phyloP scores from a whole-genome alignment of 2,888 invertebrate genomes.

The Conomelus anceps region DNA sequence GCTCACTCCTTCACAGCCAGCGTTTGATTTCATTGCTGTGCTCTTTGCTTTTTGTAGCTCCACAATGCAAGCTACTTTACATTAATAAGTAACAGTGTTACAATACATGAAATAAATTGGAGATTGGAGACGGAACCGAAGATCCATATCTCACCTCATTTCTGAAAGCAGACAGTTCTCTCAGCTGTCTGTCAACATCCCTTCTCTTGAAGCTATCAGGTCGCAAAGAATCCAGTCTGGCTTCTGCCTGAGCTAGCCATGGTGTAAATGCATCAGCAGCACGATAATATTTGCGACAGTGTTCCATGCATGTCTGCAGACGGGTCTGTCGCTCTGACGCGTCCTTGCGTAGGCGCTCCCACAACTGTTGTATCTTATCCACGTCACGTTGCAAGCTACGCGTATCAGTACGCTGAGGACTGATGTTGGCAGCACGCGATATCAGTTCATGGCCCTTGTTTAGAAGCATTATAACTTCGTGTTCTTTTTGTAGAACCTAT shows the following conservation, averaged over 20 bases:
- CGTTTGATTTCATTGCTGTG: too few relatives aligned
- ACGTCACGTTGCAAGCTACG: slow-evolving; percentile 67
- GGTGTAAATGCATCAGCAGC: slow-evolving; percentile 78
- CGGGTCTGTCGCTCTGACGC: slow-evolving; percentile 79
- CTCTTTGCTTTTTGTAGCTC: too few relatives aligned
- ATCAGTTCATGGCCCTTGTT: slow-evolving; percentile 79
- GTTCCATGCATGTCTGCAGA: slow-evolving; percentile 85
- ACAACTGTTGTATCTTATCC: slow-evolving; percentile 82
- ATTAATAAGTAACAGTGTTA: too few relatives aligned
- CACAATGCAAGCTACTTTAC: too few relatives aligned
- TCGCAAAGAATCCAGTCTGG: slow-evolving; percentile 68
- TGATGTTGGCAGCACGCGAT: slow-evolving; percentile 45
- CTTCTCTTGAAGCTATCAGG: slow-evolving; percentile 76
- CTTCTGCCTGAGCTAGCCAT: slow-evolving; percentile 83
- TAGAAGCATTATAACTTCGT: slow-evolving; percentile 87
- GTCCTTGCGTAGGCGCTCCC: slow-evolving; percentile 86
- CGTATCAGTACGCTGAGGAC: slow-evolving; percentile 51
- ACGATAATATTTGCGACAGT: slow-evolving; percentile 81
- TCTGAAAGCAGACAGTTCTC: slow-evolving; percentile 80
- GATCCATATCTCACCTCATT: slow-evolving; percentile 57
- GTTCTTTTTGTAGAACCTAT: slow-evolving; percentile 77
- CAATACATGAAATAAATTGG: too few relatives aligned
- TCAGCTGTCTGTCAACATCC: slow-evolving; percentile 79
- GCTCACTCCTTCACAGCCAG: too few relatives aligned
- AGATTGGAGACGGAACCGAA: too few relatives aligned